These are phyloP conservation scores for Styela clava DNA, from an alignment of 23 tunicate species.

Conservation along the genomic window DNA sequence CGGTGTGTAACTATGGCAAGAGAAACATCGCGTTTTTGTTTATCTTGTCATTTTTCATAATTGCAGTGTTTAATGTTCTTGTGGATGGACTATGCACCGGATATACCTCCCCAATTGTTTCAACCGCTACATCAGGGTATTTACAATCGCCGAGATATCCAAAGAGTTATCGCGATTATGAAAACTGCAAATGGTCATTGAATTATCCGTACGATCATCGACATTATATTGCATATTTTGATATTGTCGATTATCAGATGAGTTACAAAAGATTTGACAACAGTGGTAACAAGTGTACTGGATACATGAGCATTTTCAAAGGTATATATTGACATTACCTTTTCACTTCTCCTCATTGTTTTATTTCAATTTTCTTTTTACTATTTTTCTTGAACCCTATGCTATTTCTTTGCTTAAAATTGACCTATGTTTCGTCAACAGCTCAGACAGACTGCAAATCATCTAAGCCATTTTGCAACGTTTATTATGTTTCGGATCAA, in stretches of 20 bases:
- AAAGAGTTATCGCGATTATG: neutral
- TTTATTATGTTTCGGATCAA: neutral
- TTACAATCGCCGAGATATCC: constrained; percentile 15
- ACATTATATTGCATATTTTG: constrained; percentile 2
- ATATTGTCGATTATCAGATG: neutral
- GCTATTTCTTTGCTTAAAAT: neutral
- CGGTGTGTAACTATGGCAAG: too few species aligned
- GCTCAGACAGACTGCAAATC: neutral
- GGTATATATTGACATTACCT: neutral
- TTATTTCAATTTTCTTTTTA: neutral
- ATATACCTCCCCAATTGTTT: constrained; percentile 10
- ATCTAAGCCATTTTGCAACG: constrained; percentile 20
- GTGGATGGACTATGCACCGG: neutral
- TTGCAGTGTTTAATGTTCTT: neutral
- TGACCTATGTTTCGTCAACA: neutral
- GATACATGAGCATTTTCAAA: neutral
- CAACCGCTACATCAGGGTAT: neutral
- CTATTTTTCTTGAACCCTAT: neutral
- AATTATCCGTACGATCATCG: neutral
- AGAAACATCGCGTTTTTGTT: too few species aligned
- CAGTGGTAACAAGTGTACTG: neutral
- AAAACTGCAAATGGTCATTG: constrained; percentile 3
- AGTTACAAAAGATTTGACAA: neutral
- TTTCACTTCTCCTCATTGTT: neutral
- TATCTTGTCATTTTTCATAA: too few species aligned